Base-by-base conservation (phyloP, 1,140 invertebrate species). In the Heliconius congener region DNA sequence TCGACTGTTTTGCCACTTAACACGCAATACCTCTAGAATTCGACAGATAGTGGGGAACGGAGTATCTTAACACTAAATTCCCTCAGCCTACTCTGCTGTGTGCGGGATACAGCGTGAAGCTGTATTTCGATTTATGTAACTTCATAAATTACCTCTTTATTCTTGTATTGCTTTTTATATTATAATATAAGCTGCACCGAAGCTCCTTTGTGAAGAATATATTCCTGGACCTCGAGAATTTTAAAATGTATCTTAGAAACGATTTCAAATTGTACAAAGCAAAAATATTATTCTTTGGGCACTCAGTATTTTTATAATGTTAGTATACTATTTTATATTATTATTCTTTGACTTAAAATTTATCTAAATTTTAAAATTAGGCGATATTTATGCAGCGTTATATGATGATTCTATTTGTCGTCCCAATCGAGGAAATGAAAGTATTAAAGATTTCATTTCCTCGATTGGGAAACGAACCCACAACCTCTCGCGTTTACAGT, bases 101-200 rank as follows among this genome's bases (percentile, higher is more conserved):
- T 23, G 23, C 23, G 23, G 23, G 23, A 23, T 23, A 23, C 23
- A 23, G 23, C 23, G 23, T 23, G 23, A 23, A 23, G 23, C 23
- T 23, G 23, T 23, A 23, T 23, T 23, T 23, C 23, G 23, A 23
- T 23, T 23, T 23, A 23, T 23, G 23, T 23, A 23, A 23, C 23
- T 23, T 23, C 23, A 30, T 66, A 66, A 66, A 30, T 13, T 6
- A 66, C 27, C 13, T 66, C 13, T 6, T 30, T 66, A 66, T 66
- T 30, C 23, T 66, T 30, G 23, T 66, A n/a, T 66, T 66, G 27
- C 60, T 66, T 16, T 66, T 30, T 66, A 66, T 6, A 30, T 66
- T 66, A 66, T 66, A 66, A 66, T 66, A 66, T 66, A 66, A 66
- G 60, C 60, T 66, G 60, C 60, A 66, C 60, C 23, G 18, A 66